Base-by-base conservation (phyloP, 2,797 vertebrate species). In the Anguilla anguilla region DNA sequence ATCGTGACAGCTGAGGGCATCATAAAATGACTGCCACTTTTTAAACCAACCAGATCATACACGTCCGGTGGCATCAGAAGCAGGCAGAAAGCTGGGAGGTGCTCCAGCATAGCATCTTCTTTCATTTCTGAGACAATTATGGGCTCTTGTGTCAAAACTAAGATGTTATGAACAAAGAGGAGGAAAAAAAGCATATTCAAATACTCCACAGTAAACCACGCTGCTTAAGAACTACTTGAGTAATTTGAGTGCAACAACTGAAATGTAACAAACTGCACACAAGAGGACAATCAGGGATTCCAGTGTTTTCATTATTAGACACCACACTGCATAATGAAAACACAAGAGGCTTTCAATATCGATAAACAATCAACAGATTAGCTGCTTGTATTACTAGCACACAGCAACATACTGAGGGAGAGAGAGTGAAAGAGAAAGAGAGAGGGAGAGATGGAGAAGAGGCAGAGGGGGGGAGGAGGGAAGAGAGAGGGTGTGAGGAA, bases 351-450 rank as follows among this genome's bases (percentile, higher is more conserved):
- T 10, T 74, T 39, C 28, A 74, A 74, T 35, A 11, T 35, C 13
- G 13, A 74, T 39, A 11, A 74, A 74, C 69, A 74, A 74, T 74
- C 69, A 74, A 74, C 31, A 74, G 69, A 72, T 74, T 79, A 79
- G 35, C 5, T 28, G n/a, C n/a, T 69, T 69, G 64, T 28, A 69
- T 69, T 6, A 69, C 64, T 28, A 67, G 19, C 28, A 13, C 72
- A 74, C 31, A 31, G 13, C 28, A 72, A 28, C 17, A 13, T 7
- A 67, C 64, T n/a, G 25, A 17, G 64, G 28, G n/a, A 69, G 64
- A 28, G 5, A 69, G 22, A 69, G 64, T 0, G n/a, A 67, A 25
- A 22, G 61, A 25, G 25, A 64, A 22, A n/a, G 61, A 22, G 22
- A 22, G 61, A 22, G 61, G 17, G 61, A 15, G 61, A 72, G n/a